A percentile compares a stretch with the other conserved stretches of the same genome.
Evolutionary conservation across 2,113 vertebrate species (phyloP).

Genomic region (Empidonax traillii): DNA sequence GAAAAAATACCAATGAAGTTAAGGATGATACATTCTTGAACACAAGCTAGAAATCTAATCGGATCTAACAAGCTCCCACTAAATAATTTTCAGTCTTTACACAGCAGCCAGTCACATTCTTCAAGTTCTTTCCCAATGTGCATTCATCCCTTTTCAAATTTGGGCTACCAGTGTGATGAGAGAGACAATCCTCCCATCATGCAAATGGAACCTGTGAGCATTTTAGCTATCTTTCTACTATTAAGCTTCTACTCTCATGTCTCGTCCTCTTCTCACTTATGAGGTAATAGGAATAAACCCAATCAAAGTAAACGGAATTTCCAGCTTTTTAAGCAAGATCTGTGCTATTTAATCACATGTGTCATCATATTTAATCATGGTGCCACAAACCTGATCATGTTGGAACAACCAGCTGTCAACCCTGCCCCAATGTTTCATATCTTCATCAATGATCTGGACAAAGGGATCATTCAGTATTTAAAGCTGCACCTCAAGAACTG

Average conservation of each 20-base stretch:
- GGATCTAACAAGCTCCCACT: neutral
- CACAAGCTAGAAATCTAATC: neutral
- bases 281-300: neutral
- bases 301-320: neutral
- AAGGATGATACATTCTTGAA: neutral
- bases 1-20: neutral
- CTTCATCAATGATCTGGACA: neutral
- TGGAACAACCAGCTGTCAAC: neutral
- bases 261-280: neutral
- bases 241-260: neutral
- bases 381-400: neutral
- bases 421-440: neutral
- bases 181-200: fast-evolving
- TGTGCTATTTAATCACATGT: neutral
- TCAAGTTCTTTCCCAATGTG: neutral
- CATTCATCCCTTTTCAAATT: neutral
- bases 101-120: neutral
- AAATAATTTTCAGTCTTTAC: neutral
- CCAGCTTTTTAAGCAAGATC: neutral
- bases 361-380: neutral
- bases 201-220: neutral
- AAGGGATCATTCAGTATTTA: too few relatives aligned
- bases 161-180: neutral
- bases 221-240: neutral
- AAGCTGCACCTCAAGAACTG: too few relatives aligned